These are phyloP conservation scores for Stomatorhinus ivindoensis DNA, from an alignment of 2,113 vertebrate species.

Conservation along the genomic window DNA sequence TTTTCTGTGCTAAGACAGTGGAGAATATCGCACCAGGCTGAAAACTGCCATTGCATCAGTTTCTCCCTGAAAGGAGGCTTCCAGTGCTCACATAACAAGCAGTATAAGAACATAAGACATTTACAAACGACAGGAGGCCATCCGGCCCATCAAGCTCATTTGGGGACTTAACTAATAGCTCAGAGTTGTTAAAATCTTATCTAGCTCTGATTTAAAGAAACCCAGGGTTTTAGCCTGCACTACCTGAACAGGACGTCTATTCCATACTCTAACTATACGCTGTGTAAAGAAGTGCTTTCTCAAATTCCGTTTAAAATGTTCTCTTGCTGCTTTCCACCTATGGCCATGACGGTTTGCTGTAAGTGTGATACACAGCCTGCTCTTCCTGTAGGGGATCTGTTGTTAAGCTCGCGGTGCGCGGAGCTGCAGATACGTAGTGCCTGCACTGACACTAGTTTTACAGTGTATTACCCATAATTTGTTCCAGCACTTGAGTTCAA, in stretches of 20 bases:
- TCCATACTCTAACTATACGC: no score
- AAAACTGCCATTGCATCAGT: background rate
- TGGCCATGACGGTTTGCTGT: background rate
- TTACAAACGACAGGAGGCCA: no score
- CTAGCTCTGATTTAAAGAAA: no score
- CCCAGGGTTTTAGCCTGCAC: no score
- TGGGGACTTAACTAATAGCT: no score
- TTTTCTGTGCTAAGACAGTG: background rate
- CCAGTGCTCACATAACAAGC: background rate
- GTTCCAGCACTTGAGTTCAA: background rate
- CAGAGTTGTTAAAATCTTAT: no score
- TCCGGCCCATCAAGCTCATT: no score
- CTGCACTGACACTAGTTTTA: background rate
- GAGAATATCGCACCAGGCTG: background rate
- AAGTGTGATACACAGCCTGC: background rate
- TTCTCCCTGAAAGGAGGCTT: background rate
- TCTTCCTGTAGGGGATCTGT: background rate
- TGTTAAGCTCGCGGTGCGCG: background rate
- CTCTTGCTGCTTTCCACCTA: no score
- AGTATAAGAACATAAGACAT: background rate
- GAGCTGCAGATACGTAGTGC: background rate
- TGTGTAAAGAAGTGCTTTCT: no score
- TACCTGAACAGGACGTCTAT: no score
- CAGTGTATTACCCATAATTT: background rate
- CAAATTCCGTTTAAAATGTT: no score